Evolutionary conservation across 1,140 invertebrate genomes (phyloP), one percentile per base, ranked within the genome.

Genomic region (Zaprionus tsacasi): DNA sequence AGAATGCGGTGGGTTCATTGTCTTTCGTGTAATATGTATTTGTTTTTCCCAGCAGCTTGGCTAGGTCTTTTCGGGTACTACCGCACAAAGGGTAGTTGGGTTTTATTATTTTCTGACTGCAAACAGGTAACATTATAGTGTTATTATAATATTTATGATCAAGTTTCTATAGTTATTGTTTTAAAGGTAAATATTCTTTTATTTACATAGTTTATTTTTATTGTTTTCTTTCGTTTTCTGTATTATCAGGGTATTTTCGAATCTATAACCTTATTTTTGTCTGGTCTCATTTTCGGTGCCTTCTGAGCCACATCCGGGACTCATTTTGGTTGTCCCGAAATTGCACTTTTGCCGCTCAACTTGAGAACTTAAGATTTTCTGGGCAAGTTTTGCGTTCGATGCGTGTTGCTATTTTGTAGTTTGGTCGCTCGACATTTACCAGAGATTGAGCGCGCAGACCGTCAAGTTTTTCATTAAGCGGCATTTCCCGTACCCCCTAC

Each of bases 381-480:
- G 60, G 54, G 54, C 43, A 75, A 70, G 72, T 75, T 70, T 40
- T 27, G 12, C 36, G 38, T 54, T 64, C 21, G 40, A 64, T 70
- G 69, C 54, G 57, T 80, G 71, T 52, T 76, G 67, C 82, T 81
- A 75, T 67, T 72, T 79, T 70, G 76, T 60, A 71, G 75, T 82
- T 82, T 68, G 61, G 45, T 64, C 33, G 33, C 59, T 70, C 69
- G 79, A 88, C 76, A 82, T 76, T 88, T 70, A 75, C 78, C 74
- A 56, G 64, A 74, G 69, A 82, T 82, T 80, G 68, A 82, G 77
- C 76, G 77, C 69, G 81, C 55, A 43, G 68, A 57, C 69, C 69
- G 61, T 66, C 80, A 83, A 87, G 78, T 89, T 88, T 88, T 88
- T 81, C 85, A 83, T 78, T 87, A 82, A 88, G 38, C 55, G 17